Percentiles rank a stretch among this genome's conserved stretches.
Evolutionary conservation across 2,113 vertebrate species (phyloP).

Genomic region (Saguinus imperator): DNA sequence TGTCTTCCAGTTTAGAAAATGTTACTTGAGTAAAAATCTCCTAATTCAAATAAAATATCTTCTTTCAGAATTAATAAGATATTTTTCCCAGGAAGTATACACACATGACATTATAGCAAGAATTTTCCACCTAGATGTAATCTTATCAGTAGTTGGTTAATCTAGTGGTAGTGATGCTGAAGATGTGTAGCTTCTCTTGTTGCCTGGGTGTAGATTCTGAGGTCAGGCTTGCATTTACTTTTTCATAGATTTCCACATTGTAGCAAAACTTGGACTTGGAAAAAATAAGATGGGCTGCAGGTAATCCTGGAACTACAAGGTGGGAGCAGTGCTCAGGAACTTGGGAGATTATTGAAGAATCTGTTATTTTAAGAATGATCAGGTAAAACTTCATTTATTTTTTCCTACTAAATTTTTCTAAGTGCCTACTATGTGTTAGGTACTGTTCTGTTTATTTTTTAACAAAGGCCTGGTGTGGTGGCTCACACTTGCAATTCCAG

Average conservation of each 20-base stretch:
- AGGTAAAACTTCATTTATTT: neutral
- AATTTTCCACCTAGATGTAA: neutral
- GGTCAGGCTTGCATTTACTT: neutral
- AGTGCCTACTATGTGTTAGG: neutral
- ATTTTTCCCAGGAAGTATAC: neutral
- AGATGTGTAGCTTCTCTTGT: neutral
- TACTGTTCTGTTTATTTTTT: neutral
- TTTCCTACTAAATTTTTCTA: neutral
- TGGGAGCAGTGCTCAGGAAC: neutral
- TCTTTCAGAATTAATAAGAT: neutral
- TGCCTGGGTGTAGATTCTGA: neutral
- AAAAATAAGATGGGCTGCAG: neutral
- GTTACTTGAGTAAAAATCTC: neutral
- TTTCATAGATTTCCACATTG: neutral
- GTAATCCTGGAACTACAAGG: neutral
- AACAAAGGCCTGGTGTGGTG: neutral
- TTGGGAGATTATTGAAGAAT: neutral
- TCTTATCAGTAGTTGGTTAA: neutral
- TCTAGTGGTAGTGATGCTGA: neutral
- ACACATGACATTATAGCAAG: neutral
- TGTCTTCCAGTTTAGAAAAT: neutral
- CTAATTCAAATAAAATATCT: neutral
- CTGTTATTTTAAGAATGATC: neutral
- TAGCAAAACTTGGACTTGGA: neutral
- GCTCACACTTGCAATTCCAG: no score